Evolutionary conservation across 2,113 vertebrate genomes (phyloP).

Genomic region (Notechis scutatus): DNA sequence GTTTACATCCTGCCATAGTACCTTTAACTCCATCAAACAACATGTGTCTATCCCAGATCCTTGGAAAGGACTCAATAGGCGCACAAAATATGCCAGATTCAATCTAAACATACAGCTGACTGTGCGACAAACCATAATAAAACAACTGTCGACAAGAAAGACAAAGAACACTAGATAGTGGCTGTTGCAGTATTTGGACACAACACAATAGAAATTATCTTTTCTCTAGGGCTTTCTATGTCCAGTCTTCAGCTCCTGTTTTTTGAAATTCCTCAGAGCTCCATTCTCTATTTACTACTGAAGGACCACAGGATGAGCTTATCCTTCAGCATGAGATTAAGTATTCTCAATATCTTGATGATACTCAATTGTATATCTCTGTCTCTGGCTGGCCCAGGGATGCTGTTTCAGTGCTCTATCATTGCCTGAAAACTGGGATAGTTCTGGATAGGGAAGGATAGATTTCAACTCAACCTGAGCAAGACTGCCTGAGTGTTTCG

Average conservation of each 20-base stretch:
- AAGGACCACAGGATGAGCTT: not conserved
- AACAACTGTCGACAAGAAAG: too few species aligned
- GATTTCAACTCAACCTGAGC: not conserved
- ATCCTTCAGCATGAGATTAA: not conserved
- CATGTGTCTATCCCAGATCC: not conserved
- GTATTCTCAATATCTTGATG: not conserved
- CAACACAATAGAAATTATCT: not conserved
- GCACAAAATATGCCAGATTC: not conserved
- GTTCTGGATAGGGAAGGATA: not conserved
- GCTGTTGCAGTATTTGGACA: too few species aligned
- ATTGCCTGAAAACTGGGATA: not conserved
- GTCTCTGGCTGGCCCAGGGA: not conserved
- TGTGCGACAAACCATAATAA: not conserved
- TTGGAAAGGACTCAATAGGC: not conserved
- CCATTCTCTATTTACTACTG: not conserved
- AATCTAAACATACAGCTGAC: not conserved
- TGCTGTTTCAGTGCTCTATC: not conserved
- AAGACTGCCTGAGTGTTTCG: not conserved
- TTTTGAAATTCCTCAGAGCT: not conserved
- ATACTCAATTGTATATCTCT: not conserved
- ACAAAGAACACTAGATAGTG: too few species aligned
- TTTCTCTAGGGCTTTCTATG: not conserved
- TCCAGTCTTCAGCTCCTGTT: not conserved
- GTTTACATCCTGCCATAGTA: not conserved
- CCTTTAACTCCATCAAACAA: not conserved